Base-by-base conservation (phyloP, 1,140 invertebrate species). In the Liolophura sinensis region DNA sequence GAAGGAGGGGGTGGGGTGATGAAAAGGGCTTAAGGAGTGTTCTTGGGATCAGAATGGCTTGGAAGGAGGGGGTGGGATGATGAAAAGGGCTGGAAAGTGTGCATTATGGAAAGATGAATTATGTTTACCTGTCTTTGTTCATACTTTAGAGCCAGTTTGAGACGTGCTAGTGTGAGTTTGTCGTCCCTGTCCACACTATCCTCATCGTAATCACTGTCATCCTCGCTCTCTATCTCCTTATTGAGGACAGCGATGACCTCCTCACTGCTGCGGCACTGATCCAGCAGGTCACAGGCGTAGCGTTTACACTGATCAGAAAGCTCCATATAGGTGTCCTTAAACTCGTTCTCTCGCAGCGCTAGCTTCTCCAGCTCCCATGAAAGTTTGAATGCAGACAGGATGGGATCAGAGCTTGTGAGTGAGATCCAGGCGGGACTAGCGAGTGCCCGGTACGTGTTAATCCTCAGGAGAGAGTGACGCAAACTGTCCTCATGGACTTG, bases 361-460 rank as follows among this genome's bases (percentile, higher is more conserved):
- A 80, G 65, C 60, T 78, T 75, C 50, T 77, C 74, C 14, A 91
- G 80, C 63, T 91, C 89, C 50, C 81, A 75, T 0, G 87, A 86
- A 15, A 91, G 82, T 62, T 84, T 76, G 73, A 92, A 91, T 1
- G 89, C 88, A n/a, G 86, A 82, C 15, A 91, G 80, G 60, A 91
- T 88, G 0, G 90, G 91, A 79, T 92, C 90, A 12, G 86, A 75
- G 0, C 87, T 86, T 0, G 87, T 88, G 60, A 91, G 87, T 52
- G 89, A 90, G 62, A 92, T 89, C 78, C 89, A 91, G 0, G 88
- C 85, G 15, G 83, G 82, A 65, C 82, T 84, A 7, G 84, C 81
- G 57, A 85, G 71, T 31, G 80, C 84, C 46, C 73, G 62, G 66
- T 82, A 85, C 5, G 82, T 79, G 64, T 85, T 82, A 22, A 85